Conservation (phyloP, 1,140 invertebrate species). For the Metopolophium dirhodum region DNA sequence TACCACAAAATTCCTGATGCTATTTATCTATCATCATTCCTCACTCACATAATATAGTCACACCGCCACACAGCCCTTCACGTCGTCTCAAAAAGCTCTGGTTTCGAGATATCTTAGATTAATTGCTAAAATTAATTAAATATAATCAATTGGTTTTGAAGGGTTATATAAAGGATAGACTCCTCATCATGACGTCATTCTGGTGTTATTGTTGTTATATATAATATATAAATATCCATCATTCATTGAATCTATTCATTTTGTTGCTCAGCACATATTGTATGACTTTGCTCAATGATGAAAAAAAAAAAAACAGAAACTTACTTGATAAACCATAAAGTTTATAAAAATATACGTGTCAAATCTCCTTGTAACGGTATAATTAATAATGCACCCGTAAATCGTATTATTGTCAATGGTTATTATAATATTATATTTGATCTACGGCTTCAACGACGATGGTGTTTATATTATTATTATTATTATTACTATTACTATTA, state of each 20-base stretch:
- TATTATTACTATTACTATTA: no score
- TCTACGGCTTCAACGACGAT: neutral
- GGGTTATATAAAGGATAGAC: neutral
- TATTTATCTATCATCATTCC: neutral
- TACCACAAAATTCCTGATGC: neutral
- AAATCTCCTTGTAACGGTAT: neutral
- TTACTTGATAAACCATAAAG: neutral
- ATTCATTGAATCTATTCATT: neutral
- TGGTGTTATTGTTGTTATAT: no score
- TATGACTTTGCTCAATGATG: neutral
- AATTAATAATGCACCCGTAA: no score
- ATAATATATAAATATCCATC: no score
- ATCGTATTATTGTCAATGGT: neutral
- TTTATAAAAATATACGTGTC: neutral
- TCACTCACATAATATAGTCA: neutral
- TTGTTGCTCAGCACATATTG: neutral
- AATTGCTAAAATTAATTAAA: slow-evolving; percentile 2
- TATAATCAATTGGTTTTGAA: neutral
- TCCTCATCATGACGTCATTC: neutral
- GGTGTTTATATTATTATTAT: no score
- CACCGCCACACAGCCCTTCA: neutral
- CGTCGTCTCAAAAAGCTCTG: neutral
- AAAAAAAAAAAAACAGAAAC: neutral
- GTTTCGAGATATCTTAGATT: neutral
- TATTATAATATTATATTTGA: neutral